Evolutionary conservation across 2,113 vertebrate genomes (phyloP).

Genomic region (Thalassoma bifasciatum): DNA sequence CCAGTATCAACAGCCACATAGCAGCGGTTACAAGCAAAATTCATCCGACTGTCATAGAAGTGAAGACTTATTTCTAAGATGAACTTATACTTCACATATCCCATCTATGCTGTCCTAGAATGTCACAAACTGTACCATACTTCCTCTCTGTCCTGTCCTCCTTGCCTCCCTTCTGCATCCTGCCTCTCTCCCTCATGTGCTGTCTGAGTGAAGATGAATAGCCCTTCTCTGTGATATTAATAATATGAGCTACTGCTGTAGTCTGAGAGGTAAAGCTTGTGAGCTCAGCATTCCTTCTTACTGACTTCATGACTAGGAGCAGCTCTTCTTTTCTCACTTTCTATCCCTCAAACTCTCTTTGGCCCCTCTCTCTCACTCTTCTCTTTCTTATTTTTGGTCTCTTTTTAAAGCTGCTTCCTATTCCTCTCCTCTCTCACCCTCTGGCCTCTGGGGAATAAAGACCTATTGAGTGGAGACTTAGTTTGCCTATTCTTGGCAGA

Average conservation of each 20-base stretch:
- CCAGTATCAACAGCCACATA: conserved; percentile 52
- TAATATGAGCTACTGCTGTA: conserved; percentile 79
- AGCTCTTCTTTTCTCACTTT: conserved; percentile 50
- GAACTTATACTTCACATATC: conserved; percentile 62
- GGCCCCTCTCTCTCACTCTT: conserved; percentile 37
- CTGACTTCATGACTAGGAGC: conserved; percentile 78
- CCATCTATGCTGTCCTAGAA: conserved; percentile 69
- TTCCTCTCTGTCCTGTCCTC: conserved; percentile 45
- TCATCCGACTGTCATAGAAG: conserved; percentile 58
- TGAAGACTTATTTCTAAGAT: conserved; percentile 63
- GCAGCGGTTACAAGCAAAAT: conserved; percentile 64
- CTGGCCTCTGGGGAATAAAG: conserved; percentile 56
- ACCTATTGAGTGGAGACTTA: conserved; percentile 61
- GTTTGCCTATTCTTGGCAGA: conserved; percentile 69
- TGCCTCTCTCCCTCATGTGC: conserved; percentile 56
- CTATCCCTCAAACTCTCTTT: conserved; percentile 54
- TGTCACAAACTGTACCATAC: conserved; percentile 49
- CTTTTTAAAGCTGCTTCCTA: conserved; percentile 35
- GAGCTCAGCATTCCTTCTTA: conserved; percentile 82
- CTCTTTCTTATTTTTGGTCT: conserved; percentile 39
- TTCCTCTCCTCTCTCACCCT: conserved; percentile 24
- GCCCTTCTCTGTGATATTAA: conserved; percentile 79
- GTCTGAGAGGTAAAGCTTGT: conserved; percentile 77
- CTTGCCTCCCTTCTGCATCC: conserved; percentile 50
- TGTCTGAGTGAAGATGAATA: conserved; percentile 78